Percentiles rank a stretch among this genome's conserved stretches.
phyloP scores from a whole-genome alignment of 1,140 invertebrate genomes.

The Whitmania pigra region DNA sequence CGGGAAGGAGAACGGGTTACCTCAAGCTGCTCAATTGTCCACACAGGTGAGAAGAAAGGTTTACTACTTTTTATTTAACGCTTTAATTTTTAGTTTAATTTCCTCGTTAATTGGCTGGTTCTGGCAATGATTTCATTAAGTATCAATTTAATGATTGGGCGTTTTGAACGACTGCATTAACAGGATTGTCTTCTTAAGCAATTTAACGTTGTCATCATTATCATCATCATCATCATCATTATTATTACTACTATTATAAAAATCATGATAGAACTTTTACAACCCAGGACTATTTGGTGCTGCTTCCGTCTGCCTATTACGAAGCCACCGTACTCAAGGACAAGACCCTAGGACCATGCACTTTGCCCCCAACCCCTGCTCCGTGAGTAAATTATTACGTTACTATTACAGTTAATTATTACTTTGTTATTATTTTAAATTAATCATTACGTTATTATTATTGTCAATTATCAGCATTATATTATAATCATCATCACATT shows the following conservation, averaged over 20 bases:
- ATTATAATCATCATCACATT: background rate
- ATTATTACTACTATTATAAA: background rate
- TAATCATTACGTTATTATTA: no score
- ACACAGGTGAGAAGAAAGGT: constrained; percentile 44
- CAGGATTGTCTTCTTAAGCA: background rate
- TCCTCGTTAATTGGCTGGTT: background rate
- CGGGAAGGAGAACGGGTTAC: constrained; percentile 33
- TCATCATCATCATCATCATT: no score
- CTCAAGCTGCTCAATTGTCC: constrained; percentile 36
- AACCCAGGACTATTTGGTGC: constrained; percentile 83
- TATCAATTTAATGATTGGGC: background rate
- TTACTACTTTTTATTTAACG: background rate
- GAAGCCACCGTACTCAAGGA: constrained; percentile 77
- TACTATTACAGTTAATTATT: no score
- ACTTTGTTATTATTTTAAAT: no score
- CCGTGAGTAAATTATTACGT: constrained; percentile 32
- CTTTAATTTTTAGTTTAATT: background rate
- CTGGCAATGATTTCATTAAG: background rate
- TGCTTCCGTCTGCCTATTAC: constrained; percentile 86
- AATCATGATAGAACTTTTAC: background rate
- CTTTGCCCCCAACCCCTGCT: constrained; percentile 32
- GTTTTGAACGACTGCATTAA: no score
- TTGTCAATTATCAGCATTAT: background rate
- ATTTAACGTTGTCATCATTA: background rate
- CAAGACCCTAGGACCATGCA: constrained; percentile 67